A percentile compares a stretch with the other conserved stretches of the same genome.
phyloP scores from a whole-genome alignment of 2,113 vertebrate genomes.

The Paracyprichromis sp. region DNA sequence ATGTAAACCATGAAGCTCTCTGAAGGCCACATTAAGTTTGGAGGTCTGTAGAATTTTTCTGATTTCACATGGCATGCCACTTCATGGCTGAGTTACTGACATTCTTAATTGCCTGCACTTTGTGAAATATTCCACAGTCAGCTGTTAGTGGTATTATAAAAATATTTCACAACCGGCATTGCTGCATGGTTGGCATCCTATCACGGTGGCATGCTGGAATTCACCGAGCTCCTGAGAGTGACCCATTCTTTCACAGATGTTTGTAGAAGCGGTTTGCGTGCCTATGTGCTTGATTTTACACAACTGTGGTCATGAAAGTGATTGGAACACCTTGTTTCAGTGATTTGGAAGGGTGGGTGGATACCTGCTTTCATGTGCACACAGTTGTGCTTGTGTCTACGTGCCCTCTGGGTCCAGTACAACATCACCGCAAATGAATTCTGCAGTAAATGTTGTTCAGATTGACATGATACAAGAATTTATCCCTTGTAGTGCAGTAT shows the following conservation, averaged over 20 bases:
- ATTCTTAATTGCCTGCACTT: fast-evolving
- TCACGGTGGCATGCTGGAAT: not conserved
- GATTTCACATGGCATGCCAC: not conserved
- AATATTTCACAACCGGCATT: fast-evolving
- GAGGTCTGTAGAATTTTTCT: not conserved
- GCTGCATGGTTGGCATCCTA: not conserved
- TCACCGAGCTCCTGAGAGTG: not conserved
- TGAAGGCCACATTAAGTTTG: not conserved
- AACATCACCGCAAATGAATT: not conserved
- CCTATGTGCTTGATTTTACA: not conserved
- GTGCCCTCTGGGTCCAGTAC: not conserved
- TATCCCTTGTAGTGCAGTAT: not conserved
- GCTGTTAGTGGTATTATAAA: not conserved
- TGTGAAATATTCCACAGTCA: not conserved
- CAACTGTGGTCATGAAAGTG: not conserved
- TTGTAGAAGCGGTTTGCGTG: fast-evolving
- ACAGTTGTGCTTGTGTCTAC: not conserved
- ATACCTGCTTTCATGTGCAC: not conserved
- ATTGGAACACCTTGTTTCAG: fast-evolving
- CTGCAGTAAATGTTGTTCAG: not conserved
- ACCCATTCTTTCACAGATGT: not conserved
- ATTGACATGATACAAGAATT: fast-evolving
- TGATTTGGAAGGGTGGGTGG: not conserved
- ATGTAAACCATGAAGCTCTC: not conserved
- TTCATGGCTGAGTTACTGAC: not conserved